Base-by-base conservation (phyloP, 2,113 vertebrate species). In the Dasyurus viverrinus region DNA sequence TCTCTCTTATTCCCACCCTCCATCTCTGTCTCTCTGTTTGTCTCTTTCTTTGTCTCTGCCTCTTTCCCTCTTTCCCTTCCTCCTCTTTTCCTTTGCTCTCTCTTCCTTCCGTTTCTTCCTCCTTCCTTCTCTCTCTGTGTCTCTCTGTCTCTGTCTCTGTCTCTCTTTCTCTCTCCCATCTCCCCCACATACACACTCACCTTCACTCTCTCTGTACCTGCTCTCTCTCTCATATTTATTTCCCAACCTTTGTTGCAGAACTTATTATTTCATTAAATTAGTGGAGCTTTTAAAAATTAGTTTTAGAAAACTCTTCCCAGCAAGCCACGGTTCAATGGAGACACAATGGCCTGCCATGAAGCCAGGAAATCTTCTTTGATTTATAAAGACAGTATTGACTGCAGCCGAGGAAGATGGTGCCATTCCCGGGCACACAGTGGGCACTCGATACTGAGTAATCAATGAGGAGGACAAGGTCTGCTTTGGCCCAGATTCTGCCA, bases 401-500 rank as follows among this genome's bases (percentile, higher is more conserved):
- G 16, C 53, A 95, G 57, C 26, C 0, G 10, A 55, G 53, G 36
- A 57, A 2, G 9, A 3, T 50, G 27, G 30, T 25, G 24, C 68
- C 68, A 8, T 84, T 42, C 68, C n/a, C 36, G 42, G 92, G 48
- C 55, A 48, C 90, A 89, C 9, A 92, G 55, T 90, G 25, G 54
- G 76, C 22, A 92, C 27, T 94, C 30, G 19, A 26, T 48, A 94
- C 12, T 92, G 42, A 42, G 92, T 19, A 93, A 90, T 96, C 93
- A 89, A 14, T 95, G 95, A 47, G 19, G 24, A 53, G 24, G 24
- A 42, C 55, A 93, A 50, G 27, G 36, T 93, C 93, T 93, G 68
- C 89, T 47, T 54, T 96, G 93, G 91, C 93, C n/a, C 10, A 25
- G 89, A 46, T 91, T 95, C 93, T 54, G 47, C 90, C 91, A 91